Evolutionary conservation across 2,888 invertebrate genomes (phyloP), one percentile per base, ranked within the genome.

Genomic region (Scaptomyza parva): DNA sequence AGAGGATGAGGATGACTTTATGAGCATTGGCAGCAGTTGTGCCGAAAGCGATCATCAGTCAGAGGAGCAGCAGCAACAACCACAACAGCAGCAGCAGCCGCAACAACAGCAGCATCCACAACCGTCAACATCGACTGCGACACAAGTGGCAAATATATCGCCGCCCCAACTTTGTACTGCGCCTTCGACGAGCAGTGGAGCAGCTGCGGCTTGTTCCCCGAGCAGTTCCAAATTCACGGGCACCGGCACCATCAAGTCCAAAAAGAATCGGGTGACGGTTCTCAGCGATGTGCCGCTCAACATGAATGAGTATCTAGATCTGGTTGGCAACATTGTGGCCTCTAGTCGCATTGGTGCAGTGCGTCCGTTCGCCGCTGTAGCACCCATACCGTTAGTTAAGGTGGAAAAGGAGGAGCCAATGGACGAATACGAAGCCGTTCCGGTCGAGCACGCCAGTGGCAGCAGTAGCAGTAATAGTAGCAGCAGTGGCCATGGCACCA

Each of bases 261-360:
- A 86, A 4, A 88, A 86, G 75, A 89, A 86, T 39, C 90, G 89
- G 1, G 88, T 92, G 20, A 92, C 91, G 4, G 92, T 92, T 28
- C 81, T 92, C 28, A 92, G 92, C 61, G 91, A 92, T 84, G 91
- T 92, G 20, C 92, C 92, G 69, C 77, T 92, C n/a, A 90, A 91
- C 73, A 85, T 91, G 69, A 91, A 90, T 53, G 91, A 91, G 78
- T 91, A 91, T 62, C 70, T 92, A 28, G 91, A 91, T 75, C 63
- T 91, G 51, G 89, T 91, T 60, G 92, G 91, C 24, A 91, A 91
- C 57, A 90, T 91, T 60, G 89, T 91, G 59, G 91, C 91, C n/a
- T 91, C 91, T 1, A 90, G 88, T 63, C 90, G 90, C 45, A 90
- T 89, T 45, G 82, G 88, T 7, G 80, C 86, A 3, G 76, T 80